Conservation (phyloP, 1,140 invertebrate genomes). For the Trachymyrmex cornetzi region DNA sequence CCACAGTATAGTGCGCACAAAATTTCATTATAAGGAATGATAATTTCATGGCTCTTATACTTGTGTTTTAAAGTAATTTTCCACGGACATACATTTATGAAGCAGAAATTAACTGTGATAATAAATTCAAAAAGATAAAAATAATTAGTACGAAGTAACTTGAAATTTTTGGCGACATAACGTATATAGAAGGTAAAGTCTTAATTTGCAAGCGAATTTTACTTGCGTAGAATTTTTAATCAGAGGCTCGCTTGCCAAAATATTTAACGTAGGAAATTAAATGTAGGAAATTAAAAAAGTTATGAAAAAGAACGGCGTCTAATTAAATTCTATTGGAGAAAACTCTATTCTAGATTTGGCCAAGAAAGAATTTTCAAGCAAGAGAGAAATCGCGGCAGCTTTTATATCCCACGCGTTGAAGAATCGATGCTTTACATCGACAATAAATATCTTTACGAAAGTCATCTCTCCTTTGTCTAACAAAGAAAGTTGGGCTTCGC, state of each 20-base stretch:
- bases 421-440: constrained; percentile 42
- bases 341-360: constrained; percentile 33
- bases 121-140: not conserved
- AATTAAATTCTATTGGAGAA: constrained; percentile 46
- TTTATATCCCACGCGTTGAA: constrained; percentile 31
- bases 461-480: constrained; percentile 44
- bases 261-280: constrained; percentile 52
- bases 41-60: not conserved
- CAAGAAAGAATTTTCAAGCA: constrained; percentile 20
- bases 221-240: constrained; percentile 41
- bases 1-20: no score
- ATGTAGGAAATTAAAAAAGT: constrained; percentile 55
- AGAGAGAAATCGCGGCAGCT: constrained; percentile 38
- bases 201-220: constrained; percentile 30
- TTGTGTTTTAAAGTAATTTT: constrained; percentile 9
- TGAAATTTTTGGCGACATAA: not conserved
- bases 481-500: constrained; percentile 43
- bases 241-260: constrained; percentile 33
- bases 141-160: not conserved
- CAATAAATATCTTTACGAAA: constrained; percentile 51
- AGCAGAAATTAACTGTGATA: not conserved
- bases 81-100: not conserved
- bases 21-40: not conserved
- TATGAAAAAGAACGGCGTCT: constrained; percentile 35
- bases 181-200: not conserved